Percentiles rank a stretch among this genome's conserved stretches.
phyloP scores from a whole-genome alignment of 2,113 vertebrate species.

The Leucopsar rothschildi region DNA sequence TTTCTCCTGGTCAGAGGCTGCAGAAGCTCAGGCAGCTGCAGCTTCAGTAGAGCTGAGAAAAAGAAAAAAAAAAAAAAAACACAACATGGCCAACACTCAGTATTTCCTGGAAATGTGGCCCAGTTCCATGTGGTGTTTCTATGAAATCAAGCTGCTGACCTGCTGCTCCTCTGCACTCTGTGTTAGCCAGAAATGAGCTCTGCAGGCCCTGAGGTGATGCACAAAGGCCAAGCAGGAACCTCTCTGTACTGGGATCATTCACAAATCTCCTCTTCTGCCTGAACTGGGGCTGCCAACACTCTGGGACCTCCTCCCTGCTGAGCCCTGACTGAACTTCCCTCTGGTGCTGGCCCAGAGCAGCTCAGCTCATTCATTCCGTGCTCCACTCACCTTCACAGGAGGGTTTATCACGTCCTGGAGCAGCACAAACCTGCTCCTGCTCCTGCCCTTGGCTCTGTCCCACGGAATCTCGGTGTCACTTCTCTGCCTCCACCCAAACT shows the following conservation, averaged over 20 bases:
- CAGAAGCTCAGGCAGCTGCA: not conserved
- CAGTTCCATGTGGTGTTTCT: not conserved
- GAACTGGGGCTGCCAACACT: accelerated
- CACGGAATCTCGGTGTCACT: not conserved
- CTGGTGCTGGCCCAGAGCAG: not conserved
- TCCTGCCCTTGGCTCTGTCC: not conserved
- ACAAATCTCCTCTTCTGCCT: not conserved
- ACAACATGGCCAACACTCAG: not conserved
- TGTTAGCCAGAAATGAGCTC: not conserved
- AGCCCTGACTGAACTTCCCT: not conserved
- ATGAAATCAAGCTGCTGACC: not conserved
- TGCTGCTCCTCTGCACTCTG: not conserved
- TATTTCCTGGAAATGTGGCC: not conserved
- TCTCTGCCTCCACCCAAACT: not conserved
- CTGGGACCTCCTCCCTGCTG: not conserved
- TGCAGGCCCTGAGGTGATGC: not conserved
- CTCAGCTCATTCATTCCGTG: not conserved
- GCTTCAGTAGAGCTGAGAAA: not conserved
- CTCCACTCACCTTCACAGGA: not conserved
- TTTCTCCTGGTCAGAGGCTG: not conserved
- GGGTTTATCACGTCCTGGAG: not conserved
- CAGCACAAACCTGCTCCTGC: not conserved
- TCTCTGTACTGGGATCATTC: accelerated
- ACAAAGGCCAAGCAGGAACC: not conserved
- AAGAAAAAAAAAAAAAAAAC: no score